Base-by-base conservation (phyloP, 2,113 vertebrate species). In the Corythaixoides concolor region DNA sequence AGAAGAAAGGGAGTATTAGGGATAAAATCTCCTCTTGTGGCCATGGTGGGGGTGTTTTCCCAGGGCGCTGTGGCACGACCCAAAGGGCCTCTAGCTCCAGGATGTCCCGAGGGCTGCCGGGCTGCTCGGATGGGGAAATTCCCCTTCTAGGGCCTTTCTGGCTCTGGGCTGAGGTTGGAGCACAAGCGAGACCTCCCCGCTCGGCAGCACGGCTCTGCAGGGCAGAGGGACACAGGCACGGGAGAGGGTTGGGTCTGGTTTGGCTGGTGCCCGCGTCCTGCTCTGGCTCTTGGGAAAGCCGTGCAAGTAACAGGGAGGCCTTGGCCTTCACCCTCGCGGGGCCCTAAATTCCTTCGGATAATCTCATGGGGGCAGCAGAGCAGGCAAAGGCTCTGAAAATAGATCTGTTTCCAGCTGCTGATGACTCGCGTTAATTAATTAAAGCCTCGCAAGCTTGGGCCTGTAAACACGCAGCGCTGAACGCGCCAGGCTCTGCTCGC, bases 371-470 rank as follows among this genome's bases (percentile, higher is more conserved):
- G 94, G 87, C 91, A 93, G 94, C 93, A 93, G 59, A 90, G 89
- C 81, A 52, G 72, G 87, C 26, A 11, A 78, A 82, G 62, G 49
- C 87, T 93, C 91, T 93, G 93, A 72, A 91, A 94, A 94, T 89
- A 95, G 96, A 88, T 89, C 89, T 53, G 53, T 62, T 96, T 96
- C 64, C 89, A 96, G 80, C 91, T 94, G 89, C 95, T 19, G 73
- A 68, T 87, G 96, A 96, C 89, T 96, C 35, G 73, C 33, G 89
- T 72, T 96, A 89, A 94, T 94, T 97, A 96, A 96, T 96, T 95
- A 94, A 93, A 94, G 74, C 84, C 58, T 89, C 8, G 0, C 96
- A 97, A 96, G 96, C 93, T 91, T 3, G 0, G 93, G 94, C 96
- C 94, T 97, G 94, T 74, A 72, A 91, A 78, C 68, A 63, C 3